A percentile compares a stretch with the other conserved stretches of the same genome.
These are phyloP conservation scores for Drosophila conformis DNA, from an alignment of 2,888 invertebrate genomes.

Conservation along the genomic window DNA sequence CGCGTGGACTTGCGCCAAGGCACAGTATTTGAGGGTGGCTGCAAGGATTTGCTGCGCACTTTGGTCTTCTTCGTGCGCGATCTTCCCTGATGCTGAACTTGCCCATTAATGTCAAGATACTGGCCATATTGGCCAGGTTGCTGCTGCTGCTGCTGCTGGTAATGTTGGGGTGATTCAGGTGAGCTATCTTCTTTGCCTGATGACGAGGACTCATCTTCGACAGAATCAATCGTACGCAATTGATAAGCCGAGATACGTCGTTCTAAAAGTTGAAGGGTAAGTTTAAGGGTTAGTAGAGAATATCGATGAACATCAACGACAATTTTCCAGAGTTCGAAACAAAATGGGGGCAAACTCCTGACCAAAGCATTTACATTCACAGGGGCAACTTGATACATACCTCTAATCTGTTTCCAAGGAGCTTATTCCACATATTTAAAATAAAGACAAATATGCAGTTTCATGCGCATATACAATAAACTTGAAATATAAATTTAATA, in stretches of 20 bases:
- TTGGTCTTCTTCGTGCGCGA: slow-evolving; percentile 82
- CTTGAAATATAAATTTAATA: slow-evolving; percentile 60
- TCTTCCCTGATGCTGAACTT: slow-evolving; percentile 79
- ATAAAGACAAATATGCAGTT: slow-evolving; percentile 50
- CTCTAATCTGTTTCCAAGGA: slow-evolving; percentile 19
- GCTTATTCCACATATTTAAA: slow-evolving; percentile 34
- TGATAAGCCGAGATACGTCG: slow-evolving; percentile 84
- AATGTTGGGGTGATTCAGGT: slow-evolving; percentile 79
- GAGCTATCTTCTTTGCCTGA: slow-evolving; percentile 84
- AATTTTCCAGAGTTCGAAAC: slow-evolving; percentile 62
- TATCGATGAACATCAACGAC: neutral
- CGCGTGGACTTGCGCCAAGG: slow-evolving; percentile 84
- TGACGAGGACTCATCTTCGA: slow-evolving; percentile 84
- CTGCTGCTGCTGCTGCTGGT: slow-evolving; percentile 68
- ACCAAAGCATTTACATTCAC: neutral
- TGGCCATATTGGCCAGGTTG: slow-evolving; percentile 73
- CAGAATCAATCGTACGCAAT: slow-evolving; percentile 82
- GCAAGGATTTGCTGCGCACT: slow-evolving; percentile 84
- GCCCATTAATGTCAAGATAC: slow-evolving; percentile 77
- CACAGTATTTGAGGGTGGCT: slow-evolving; percentile 82
- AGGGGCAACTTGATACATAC: slow-evolving; percentile 47
- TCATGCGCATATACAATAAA: slow-evolving; percentile 56
- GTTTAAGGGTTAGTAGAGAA: slow-evolving; percentile 25
- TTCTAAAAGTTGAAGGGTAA: slow-evolving; percentile 72
- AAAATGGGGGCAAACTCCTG: slow-evolving; percentile 1